A percentile compares a stretch with the other conserved stretches of the same genome.
Conservation (phyloP, 2,888 invertebrate genomes). For the Rhagium mordax region DNA sequence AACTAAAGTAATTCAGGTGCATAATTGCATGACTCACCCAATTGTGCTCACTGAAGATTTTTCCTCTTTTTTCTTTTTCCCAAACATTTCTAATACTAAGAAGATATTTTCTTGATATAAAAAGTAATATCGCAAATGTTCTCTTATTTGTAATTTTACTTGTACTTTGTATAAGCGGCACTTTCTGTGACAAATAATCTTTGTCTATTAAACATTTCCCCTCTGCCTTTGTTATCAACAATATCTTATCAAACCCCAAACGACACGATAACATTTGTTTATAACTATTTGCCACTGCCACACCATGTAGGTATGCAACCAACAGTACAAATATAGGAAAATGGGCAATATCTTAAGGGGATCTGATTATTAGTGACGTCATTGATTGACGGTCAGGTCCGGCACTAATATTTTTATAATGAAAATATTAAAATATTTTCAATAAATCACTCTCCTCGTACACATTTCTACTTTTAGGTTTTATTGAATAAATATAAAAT, state of each 20-base stretch:
- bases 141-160: neutral
- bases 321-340: no score
- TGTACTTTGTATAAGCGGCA: neutral
- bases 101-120: neutral
- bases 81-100: conserved; percentile 6
- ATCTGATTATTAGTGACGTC: neutral
- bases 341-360: no score
- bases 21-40: conserved; percentile 18
- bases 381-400: neutral
- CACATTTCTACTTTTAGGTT: no score
- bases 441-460: no score
- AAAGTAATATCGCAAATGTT: neutral
- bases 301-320: conserved; percentile 15
- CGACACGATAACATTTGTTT: neutral
- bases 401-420: neutral
- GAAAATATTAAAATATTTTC: no score
- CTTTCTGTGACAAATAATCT: neutral
- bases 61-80: conserved; percentile 15
- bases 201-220: neutral
- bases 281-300: neutral
- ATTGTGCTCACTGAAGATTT: neutral
- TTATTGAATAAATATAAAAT: no score
- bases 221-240: neutral
- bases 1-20: neutral
- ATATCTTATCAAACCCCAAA: neutral